Conservation (phyloP, 2,888 invertebrate species). For the Himalopsyche japonica region DNA sequence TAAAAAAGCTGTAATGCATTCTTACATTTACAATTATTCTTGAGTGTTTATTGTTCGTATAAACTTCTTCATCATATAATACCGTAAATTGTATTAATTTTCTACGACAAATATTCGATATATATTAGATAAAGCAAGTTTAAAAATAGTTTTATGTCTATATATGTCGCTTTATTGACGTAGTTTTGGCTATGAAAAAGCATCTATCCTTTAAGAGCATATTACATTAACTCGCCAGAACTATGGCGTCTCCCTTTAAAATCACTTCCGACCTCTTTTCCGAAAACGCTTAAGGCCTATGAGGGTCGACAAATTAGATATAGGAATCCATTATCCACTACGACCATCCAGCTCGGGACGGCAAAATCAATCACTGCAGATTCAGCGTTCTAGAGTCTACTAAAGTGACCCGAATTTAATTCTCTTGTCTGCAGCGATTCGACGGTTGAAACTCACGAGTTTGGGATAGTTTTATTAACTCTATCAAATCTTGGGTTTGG, state of each 20-base stretch:
- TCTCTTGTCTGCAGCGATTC: not conserved
- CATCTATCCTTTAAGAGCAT: not conserved
- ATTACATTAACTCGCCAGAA: not conserved
- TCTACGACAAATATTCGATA: too few species aligned
- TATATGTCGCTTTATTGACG: too few species aligned
- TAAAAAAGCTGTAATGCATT: too few species aligned
- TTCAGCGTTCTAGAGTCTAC: not conserved
- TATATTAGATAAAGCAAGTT: too few species aligned
- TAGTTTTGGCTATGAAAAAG: not conserved
- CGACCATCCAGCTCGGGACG: constrained; percentile 17
- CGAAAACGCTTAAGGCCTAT: constrained; percentile 1
- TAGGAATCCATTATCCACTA: constrained; percentile 33
- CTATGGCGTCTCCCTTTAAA: not conserved
- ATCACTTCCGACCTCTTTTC: constrained; percentile 10
- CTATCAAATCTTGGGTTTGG: not conserved
- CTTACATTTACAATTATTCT: too few species aligned
- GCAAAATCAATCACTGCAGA: constrained; percentile 24
- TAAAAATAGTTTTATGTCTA: too few species aligned
- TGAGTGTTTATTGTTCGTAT: too few species aligned
- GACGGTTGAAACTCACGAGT: not conserved
- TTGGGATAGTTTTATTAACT: not conserved
- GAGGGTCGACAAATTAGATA: constrained; percentile 33
- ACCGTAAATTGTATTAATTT: too few species aligned
- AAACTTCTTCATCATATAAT: too few species aligned
- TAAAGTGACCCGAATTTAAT: not conserved